Base-by-base conservation (phyloP, 2,797 vertebrate species). In the Lerista edwardsae region DNA sequence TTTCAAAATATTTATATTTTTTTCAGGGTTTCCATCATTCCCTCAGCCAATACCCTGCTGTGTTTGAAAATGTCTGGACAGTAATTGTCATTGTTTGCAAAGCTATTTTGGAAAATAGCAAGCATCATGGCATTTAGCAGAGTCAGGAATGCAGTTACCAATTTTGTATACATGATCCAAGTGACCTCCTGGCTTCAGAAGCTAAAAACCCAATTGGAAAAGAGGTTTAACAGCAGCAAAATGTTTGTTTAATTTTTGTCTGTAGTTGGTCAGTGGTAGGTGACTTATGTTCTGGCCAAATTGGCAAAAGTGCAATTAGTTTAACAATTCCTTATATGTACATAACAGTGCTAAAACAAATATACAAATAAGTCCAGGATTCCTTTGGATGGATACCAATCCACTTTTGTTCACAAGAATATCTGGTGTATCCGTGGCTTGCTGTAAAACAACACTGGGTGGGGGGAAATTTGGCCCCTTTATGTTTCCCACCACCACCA, bases 321-420 rank as follows among this genome's bases (percentile, higher is more conserved):
- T 92, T 94, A 95, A 96, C 94, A 96, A 95, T 94, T 96, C 95
- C 95, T 94, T 96, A 94, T 96, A 97, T 95, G 95, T 95, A 92
- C 93, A 95, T 90, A 93, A 92, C 82, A 91, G 90, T 80, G 90
- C 81, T 93, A 93, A 91, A 91, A 87, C 91, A 94, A 95, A 94
- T 51, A 93, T 64, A 83, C 61, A 87, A 91, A 87, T 90, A 92
- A 90, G 80, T 90, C 57, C 85, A 89, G 73, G 62, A 85, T 79
- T 87, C 80, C 82, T 90, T 77, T 79, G 80, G 15, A 41, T 86
- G 75, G 67, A 44, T 86, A 82, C 55, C 79, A 92, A 93, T 84
- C 82, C 62, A 80, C 84, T 93, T 93, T 92, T 92, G 2, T 75
- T 83, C 51, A 29, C 79, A 85, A 87, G 62, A 79, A 84, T 91